A percentile compares a stretch with the other conserved stretches of the same genome.
Evolutionary conservation across 2,888 invertebrate genomes (phyloP).

Genomic region (Cryptus armator): DNA sequence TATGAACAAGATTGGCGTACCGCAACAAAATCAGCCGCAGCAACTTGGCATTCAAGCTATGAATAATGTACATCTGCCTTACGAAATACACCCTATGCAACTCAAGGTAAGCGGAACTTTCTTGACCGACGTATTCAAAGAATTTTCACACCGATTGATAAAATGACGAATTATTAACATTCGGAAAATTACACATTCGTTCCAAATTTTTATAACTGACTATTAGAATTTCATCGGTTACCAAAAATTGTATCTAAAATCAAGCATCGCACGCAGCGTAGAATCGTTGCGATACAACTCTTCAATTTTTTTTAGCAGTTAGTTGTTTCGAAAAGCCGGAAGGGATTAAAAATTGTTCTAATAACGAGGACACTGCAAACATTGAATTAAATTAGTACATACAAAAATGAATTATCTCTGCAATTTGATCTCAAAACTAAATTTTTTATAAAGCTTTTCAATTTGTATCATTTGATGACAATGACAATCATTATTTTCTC

Average conservation of each 20-base stretch:
- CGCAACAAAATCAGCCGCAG: conserved; percentile 87
- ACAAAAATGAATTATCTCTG: background rate
- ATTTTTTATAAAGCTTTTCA: background rate
- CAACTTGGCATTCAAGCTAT: conserved; percentile 87
- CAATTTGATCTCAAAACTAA: background rate
- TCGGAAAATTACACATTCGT: background rate
- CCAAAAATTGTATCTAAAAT: background rate
- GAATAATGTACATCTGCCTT: conserved; percentile 84
- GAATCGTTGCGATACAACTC: background rate
- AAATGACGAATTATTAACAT: background rate
- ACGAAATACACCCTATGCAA: conserved; percentile 84
- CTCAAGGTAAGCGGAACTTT: conserved; percentile 79
- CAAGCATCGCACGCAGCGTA: background rate
- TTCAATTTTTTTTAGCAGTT: background rate
- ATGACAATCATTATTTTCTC: no score
- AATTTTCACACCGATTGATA: background rate
- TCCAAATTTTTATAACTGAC: background rate
- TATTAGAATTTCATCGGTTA: no score
- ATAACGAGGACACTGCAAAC: no score
- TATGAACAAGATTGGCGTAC: conserved; percentile 85
- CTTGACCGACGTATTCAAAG: background rate
- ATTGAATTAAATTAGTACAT: background rate
- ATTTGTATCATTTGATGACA: no score
- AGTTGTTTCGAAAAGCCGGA: no score
- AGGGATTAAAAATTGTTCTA: background rate